Conservation (phyloP, 2,113 vertebrate species). For the Arenaria interpres region DNA sequence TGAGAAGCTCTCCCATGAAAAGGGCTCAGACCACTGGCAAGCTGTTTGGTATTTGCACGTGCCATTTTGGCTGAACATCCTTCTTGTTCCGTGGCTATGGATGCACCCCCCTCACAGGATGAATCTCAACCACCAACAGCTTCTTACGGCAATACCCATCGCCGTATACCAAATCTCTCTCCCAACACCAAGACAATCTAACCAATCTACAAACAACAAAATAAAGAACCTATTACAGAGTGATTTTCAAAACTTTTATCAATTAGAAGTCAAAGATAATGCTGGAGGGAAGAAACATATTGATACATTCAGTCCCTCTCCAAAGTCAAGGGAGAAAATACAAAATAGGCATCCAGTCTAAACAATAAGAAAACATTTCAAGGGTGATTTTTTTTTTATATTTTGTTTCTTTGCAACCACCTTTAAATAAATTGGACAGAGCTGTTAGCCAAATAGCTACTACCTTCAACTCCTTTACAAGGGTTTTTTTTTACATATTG, state of each 20-base stretch:
- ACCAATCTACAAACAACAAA: neutral
- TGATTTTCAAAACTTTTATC: neutral
- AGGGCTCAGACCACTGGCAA: neutral
- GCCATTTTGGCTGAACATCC: neutral
- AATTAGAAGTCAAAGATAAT: neutral
- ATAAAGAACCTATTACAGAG: neutral
- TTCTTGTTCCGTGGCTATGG: neutral
- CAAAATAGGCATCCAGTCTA: neutral
- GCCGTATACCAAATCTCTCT: neutral
- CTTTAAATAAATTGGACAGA: neutral
- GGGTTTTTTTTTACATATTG: neutral
- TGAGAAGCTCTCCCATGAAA: neutral
- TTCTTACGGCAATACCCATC: neutral
- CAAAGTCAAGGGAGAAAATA: neutral
- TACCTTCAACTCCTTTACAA: neutral
- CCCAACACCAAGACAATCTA: neutral
- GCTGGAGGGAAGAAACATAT: neutral
- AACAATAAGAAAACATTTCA: neutral
- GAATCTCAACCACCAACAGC: neutral
- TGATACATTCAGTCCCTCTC: neutral
- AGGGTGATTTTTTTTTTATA: neutral
- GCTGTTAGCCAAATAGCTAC: neutral
- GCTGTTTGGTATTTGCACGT: neutral
- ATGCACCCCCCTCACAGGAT: neutral
- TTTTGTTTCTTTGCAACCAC: neutral